A percentile compares a stretch with the other conserved stretches of the same genome.
These are phyloP conservation scores for Chrysomela aeneicollis DNA, from an alignment of 2,888 invertebrate genomes.

Conservation along the genomic window DNA sequence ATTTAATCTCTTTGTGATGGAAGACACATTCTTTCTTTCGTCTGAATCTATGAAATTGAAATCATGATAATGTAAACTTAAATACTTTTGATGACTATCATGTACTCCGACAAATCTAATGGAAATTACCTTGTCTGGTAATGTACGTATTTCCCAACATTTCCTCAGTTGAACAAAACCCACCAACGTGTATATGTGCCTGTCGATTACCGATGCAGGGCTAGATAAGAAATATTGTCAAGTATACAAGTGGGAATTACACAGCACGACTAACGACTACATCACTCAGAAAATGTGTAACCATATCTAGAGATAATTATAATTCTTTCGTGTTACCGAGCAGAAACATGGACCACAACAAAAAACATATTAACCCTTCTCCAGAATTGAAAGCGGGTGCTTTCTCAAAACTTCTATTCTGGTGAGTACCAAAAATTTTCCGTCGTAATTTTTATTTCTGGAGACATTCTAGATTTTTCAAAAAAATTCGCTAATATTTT, in stretches of 20 bases:
- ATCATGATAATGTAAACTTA: not conserved
- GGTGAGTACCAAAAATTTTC: slow-evolving; percentile 19
- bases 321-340: not conserved
- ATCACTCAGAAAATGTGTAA: no score
- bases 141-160: not conserved
- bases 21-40: not conserved
- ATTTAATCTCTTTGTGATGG: not conserved
- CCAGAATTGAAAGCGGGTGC: slow-evolving; percentile 42
- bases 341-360: slow-evolving; percentile 9
- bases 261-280: no score
- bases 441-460: no score
- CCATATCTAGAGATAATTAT: not conserved
- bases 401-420: slow-evolving; percentile 36
- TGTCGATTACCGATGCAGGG: not conserved
- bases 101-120: not conserved
- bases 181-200: not conserved
- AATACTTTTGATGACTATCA: not conserved
- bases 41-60: not conserved
- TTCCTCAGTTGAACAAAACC: not conserved
- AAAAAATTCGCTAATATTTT: no score
- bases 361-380: slow-evolving; percentile 16
- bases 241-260: no score
- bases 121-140: not conserved
- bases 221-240: no score
- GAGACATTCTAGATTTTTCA: no score